A percentile compares a stretch with the other conserved stretches of the same genome.
Evolutionary conservation across 2,888 invertebrate species (phyloP).

Genomic region (Hymenopus coronatus): DNA sequence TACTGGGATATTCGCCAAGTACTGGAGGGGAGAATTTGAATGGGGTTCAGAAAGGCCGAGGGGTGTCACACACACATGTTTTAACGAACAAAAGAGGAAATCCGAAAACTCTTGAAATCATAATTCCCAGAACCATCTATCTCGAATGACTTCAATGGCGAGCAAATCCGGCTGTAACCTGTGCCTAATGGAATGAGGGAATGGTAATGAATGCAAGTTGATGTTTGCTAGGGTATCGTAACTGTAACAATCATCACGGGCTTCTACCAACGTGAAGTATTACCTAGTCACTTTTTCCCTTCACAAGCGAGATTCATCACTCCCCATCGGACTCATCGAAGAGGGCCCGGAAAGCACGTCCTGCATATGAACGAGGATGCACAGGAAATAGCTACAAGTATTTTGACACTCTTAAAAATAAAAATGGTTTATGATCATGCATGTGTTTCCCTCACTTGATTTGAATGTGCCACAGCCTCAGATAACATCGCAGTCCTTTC

Average conservation of each 20-base stretch:
- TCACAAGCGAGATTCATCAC: not conserved
- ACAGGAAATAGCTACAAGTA: no score
- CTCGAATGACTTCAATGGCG: not conserved
- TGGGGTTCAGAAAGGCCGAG: not conserved
- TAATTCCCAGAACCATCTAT: not conserved
- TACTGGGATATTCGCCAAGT: not conserved
- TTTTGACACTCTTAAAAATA: no score
- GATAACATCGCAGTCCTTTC: no score
- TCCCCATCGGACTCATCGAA: no score
- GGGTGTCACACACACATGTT: not conserved
- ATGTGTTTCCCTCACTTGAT: no score
- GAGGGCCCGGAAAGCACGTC: no score
- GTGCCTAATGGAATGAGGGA: not conserved
- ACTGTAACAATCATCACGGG: not conserved
- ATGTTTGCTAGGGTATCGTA: not conserved
- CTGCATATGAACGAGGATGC: no score
- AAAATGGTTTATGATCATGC: no score
- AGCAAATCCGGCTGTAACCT: not conserved
- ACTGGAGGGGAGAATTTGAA: not conserved
- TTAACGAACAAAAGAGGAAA: not conserved
- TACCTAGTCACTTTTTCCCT: not conserved
- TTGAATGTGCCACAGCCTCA: no score
- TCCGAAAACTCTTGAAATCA: not conserved
- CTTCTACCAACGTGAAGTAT: not conserved
- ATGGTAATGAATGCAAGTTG: not conserved